A percentile compares a stretch with the other conserved stretches of the same genome.
Evolutionary conservation across 2,888 invertebrate genomes (phyloP).

Genomic region (Melangyna quadrimaculata): DNA sequence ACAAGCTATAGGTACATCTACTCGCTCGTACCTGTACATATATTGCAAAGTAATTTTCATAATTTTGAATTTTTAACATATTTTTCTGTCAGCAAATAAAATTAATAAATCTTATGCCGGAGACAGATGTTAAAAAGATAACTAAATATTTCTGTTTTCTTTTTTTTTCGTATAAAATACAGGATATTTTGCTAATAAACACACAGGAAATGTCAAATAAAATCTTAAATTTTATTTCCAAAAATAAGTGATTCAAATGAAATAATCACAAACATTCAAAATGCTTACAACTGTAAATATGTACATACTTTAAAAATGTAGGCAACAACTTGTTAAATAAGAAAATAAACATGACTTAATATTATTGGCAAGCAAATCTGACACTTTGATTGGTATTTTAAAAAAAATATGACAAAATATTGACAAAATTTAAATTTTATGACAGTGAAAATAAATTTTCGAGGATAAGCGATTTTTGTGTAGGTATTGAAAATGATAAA

Average conservation of each 20-base stretch:
- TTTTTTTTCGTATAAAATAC: background rate
- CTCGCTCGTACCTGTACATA: no score
- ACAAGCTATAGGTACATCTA: no score
- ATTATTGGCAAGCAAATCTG: slow-evolving; percentile 28
- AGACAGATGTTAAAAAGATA: slow-evolving; percentile 34
- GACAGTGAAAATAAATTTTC: background rate
- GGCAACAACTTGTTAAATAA: slow-evolving; percentile 13
- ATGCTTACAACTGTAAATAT: slow-evolving; percentile 9
- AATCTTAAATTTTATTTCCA: slow-evolving; percentile 9
- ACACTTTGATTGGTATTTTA: slow-evolving; percentile 41
- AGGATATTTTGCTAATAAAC: slow-evolving; percentile 26
- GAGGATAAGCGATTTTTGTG: background rate
- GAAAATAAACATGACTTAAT: slow-evolving; percentile 22
- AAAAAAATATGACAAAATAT: slow-evolving; percentile 23
- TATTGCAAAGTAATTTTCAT: background rate
- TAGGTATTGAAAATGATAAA: background rate
- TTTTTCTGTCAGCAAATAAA: background rate
- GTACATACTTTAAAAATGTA: background rate
- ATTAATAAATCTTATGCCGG: background rate
- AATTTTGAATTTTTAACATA: background rate
- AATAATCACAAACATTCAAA: background rate
- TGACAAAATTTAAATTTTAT: background rate
- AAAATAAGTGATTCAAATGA: slow-evolving; percentile 15
- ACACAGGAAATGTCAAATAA: slow-evolving; percentile 28
- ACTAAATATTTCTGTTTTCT: background rate